Evolutionary conservation across 2,113 vertebrate species (phyloP).

Genomic region (Tichodroma muraria): DNA sequence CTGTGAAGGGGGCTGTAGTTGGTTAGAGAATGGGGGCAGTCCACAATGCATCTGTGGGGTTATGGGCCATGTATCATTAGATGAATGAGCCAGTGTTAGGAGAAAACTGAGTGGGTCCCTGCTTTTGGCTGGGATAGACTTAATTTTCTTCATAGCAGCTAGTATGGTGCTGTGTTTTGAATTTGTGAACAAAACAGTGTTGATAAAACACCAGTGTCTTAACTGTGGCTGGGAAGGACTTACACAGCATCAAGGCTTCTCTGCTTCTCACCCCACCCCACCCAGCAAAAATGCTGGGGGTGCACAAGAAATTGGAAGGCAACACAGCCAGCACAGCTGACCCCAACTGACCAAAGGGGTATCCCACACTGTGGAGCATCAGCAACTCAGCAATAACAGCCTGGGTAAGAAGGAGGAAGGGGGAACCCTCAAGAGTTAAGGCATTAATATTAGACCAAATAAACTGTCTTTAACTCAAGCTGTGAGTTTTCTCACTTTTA

Average conservation of each 20-base stretch:
- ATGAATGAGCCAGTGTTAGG: background rate
- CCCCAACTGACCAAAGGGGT: background rate
- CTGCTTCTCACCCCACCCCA: background rate
- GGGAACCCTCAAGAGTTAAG: background rate
- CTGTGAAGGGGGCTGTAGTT: background rate
- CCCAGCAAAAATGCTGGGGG: rapidly evolving
- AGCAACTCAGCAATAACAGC: background rate
- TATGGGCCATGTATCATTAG: background rate
- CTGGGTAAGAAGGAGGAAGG: background rate
- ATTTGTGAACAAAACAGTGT: background rate
- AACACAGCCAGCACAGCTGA: background rate
- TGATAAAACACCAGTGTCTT: background rate
- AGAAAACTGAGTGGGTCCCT: background rate
- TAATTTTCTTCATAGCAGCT: background rate
- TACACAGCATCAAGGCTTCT: background rate
- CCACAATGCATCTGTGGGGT: background rate
- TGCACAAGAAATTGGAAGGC: background rate
- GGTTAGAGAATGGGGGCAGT: background rate
- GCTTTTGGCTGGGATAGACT: background rate
- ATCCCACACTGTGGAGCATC: rapidly evolving
- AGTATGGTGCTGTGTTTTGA: background rate
- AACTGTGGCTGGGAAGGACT: background rate
- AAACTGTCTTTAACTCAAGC: background rate
- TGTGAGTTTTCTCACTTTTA: background rate
- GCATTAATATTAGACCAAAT: background rate